Percentiles rank a stretch among this genome's conserved stretches.
phyloP scores from a whole-genome alignment of 2,797 vertebrate species.

The Coccyzus lansbergi region DNA sequence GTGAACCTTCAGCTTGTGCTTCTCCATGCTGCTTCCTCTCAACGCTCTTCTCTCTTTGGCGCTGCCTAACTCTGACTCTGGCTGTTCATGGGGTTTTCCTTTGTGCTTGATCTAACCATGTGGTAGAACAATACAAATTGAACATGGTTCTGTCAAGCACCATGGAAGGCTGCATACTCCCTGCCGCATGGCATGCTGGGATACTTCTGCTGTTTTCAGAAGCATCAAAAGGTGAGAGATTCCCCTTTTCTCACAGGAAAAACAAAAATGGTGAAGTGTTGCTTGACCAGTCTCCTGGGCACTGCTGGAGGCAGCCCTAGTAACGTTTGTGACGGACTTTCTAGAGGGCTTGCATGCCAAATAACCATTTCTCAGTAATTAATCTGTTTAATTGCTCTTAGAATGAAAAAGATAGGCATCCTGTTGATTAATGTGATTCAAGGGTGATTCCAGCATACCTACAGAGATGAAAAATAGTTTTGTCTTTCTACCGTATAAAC shows the following conservation, averaged over 20 bases:
- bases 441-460: background rate
- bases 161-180: constrained; percentile 96
- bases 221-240: constrained; percentile 77
- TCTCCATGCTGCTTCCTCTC: constrained; percentile 78
- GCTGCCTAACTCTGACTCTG: constrained; percentile 87
- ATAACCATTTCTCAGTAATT: constrained; percentile 48
- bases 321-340: background rate
- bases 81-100: constrained; percentile 95
- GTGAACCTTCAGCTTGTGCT: constrained; percentile 82
- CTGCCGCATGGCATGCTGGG: constrained; percentile 89
- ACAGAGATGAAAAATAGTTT: background rate
- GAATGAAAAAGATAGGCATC: background rate
- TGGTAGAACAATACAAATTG: constrained; percentile 97
- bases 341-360: constrained; percentile 50
- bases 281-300: background rate
- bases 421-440: background rate
- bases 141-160: constrained; percentile 99
- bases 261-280: background rate
- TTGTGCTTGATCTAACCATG: constrained; percentile 99
- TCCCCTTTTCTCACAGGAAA: constrained; percentile 27
- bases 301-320: background rate
- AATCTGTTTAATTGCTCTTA: constrained; percentile 39
- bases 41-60: constrained; percentile 83
- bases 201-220: constrained; percentile 80
- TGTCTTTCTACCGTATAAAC: background rate